Percentiles rank a stretch among this genome's conserved stretches.
phyloP scores from a whole-genome alignment of 2,113 vertebrate genomes.

The Pangasianodon gigas region DNA sequence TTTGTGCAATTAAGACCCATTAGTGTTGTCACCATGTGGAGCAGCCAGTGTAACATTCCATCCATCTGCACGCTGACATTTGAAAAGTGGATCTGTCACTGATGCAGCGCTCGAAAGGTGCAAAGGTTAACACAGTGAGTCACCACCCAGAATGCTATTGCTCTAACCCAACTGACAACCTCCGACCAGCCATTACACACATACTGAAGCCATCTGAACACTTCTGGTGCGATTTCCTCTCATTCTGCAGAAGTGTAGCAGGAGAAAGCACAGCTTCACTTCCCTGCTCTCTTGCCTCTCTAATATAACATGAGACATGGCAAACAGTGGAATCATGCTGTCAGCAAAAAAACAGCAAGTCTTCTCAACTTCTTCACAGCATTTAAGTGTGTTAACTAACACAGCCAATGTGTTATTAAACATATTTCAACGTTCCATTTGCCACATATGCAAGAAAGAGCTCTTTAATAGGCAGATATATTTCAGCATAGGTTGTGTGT shows the following conservation, averaged over 20 bases:
- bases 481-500: not conserved
- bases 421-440: not conserved
- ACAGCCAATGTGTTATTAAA: not conserved
- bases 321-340: not conserved
- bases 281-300: not conserved
- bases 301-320: not conserved
- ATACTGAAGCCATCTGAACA: not conserved
- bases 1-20: constrained; percentile 33
- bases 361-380: not conserved
- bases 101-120: constrained; percentile 23
- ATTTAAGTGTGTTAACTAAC: not conserved
- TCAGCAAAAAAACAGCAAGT: not conserved
- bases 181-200: constrained; percentile 27
- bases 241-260: not conserved
- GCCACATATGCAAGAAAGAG: not conserved
- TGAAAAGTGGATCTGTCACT: constrained; percentile 38
- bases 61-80: constrained; percentile 52
- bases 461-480: not conserved
- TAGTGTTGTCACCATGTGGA: constrained; percentile 16
- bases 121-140: constrained; percentile 39
- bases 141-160: constrained; percentile 28
- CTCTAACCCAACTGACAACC: constrained; percentile 30
- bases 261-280: not conserved
- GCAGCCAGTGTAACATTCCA: constrained; percentile 21
- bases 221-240: not conserved